Conservation (phyloP, 2,113 vertebrate genomes). For the Aleadryas rufinucha region DNA sequence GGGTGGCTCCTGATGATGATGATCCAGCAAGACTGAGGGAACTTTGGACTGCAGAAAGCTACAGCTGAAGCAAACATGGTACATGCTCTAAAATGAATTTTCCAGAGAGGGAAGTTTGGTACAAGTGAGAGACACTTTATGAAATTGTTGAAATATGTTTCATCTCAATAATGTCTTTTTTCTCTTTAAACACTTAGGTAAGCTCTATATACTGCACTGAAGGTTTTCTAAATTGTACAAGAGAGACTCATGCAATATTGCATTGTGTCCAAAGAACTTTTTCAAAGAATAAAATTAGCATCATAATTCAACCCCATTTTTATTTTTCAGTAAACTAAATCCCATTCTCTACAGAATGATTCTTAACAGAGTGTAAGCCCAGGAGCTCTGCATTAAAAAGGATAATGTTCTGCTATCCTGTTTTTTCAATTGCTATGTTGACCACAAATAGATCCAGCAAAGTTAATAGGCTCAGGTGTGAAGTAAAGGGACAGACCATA, state of each 20-base stretch:
- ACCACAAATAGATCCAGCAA: background rate
- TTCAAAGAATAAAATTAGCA: slow-evolving; percentile 11
- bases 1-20: background rate
- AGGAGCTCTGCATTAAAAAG: background rate
- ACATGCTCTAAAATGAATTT: background rate
- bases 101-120: background rate
- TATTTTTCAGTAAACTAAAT: slow-evolving; percentile 40
- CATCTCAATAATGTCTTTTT: background rate
- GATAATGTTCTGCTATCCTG: background rate
- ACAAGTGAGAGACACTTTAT: background rate
- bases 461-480: background rate
- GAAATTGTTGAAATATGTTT: background rate
- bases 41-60: background rate
- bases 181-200: background rate
- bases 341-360: background rate
- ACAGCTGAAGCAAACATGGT: background rate
- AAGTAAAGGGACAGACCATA: background rate
- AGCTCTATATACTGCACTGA: background rate
- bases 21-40: background rate
- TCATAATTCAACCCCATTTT: background rate
- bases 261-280: slow-evolving; percentile 35
- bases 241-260: background rate
- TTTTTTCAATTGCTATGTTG: background rate
- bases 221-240: background rate
- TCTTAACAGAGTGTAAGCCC: background rate